Evolutionary conservation across 1,140 invertebrate genomes (phyloP).

Genomic region (Drosophila nikananu): DNA sequence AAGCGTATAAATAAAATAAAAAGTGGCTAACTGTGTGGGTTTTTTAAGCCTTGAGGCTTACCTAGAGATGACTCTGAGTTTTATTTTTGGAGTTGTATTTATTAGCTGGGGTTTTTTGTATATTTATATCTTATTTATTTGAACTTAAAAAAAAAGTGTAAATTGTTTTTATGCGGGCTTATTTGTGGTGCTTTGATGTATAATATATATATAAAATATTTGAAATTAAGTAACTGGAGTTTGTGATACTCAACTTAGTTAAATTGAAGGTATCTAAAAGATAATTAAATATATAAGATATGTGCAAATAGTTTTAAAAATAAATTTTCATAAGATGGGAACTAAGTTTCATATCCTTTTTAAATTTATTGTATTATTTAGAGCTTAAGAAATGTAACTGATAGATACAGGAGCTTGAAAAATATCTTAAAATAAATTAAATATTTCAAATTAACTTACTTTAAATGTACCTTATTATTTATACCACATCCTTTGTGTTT

Average conservation of each 20-base stretch:
- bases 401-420: not conserved
- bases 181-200: not conserved
- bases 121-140: not conserved
- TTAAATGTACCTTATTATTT: no score
- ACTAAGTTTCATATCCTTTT: not conserved
- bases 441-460: no score
- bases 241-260: not conserved
- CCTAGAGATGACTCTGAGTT: not conserved
- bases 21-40: not conserved
- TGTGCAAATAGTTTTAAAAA: no score
- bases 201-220: not conserved
- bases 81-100: not conserved
- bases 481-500: not conserved
- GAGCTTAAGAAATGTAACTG: not conserved
- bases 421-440: not conserved
- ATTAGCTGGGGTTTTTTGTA: not conserved
- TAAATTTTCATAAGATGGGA: no score
- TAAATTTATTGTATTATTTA: not conserved
- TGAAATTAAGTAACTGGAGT: not conserved
- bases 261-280: not conserved
- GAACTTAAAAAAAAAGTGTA: not conserved
- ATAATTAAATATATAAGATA: not conserved
- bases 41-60: conserved; percentile 5
- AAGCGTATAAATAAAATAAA: not conserved
- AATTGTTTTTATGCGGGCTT: not conserved